Conservation (phyloP, 2,797 vertebrate species). For the Percopsis omiscomaycus region DNA sequence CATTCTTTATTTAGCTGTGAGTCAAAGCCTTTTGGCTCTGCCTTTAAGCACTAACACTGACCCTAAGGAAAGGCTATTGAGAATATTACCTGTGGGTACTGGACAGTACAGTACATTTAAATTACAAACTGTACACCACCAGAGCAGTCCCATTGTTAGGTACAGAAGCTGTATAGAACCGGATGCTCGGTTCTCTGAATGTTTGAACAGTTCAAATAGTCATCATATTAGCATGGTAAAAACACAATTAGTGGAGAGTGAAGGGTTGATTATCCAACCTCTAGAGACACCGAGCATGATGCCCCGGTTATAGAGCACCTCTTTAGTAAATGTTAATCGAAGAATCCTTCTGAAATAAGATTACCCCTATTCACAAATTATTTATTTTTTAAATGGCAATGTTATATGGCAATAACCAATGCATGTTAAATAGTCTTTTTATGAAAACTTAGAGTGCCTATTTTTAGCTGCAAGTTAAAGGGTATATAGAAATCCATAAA, state of each 20-base stretch:
- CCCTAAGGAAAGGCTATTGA: slow-evolving; percentile 7
- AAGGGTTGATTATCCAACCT: too few species aligned
- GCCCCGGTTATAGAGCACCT: too few species aligned
- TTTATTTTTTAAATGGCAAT: too few species aligned
- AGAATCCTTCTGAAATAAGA: too few species aligned
- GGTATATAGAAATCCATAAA: slow-evolving; percentile 21
- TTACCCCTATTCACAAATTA: too few species aligned
- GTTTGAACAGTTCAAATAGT: too few species aligned
- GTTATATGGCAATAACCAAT: background rate
- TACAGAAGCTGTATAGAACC: background rate
- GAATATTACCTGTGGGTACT: slow-evolving; percentile 9
- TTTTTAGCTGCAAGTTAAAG: background rate
- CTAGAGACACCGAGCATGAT: too few species aligned
- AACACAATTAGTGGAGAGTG: too few species aligned
- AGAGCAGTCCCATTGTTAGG: slow-evolving; percentile 6
- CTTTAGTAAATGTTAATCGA: too few species aligned
- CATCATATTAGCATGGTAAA: too few species aligned
- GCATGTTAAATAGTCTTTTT: slow-evolving; percentile 27
- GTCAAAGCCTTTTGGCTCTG: slow-evolving; percentile 15
- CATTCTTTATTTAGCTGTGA: slow-evolving; percentile 38
- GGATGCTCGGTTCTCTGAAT: too few species aligned
- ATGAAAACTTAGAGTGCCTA: slow-evolving; percentile 11
- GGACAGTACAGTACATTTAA: too few species aligned
- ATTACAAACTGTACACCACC: background rate
- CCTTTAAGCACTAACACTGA: slow-evolving; percentile 10